Evolutionary conservation across 1,140 invertebrate genomes (phyloP), one percentile per base, ranked within the genome.

Genomic region (Papilio machaon): DNA sequence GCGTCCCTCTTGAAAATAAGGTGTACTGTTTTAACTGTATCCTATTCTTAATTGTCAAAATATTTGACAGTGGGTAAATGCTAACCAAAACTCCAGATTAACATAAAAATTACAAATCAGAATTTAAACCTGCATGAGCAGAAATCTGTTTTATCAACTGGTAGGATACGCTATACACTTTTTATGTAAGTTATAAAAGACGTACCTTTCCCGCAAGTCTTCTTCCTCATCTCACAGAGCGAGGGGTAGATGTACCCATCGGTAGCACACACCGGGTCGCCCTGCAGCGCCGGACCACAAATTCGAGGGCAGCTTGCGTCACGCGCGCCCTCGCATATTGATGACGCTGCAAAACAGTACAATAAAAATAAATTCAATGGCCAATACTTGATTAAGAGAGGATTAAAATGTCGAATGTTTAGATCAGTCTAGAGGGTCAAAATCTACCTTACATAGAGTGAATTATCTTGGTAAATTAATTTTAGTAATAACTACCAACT

Each of bases 221-320:
- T 97, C 95, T 98, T 98, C 92, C 97, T 96, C 97, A 99, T 97
- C 95, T 99, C 97, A 90, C 98, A 99, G 46, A 97, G 96, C 82
- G 97, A 98, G 23, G 97, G 96, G 94, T 99, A 99, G 84, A 98
- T 98, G 86, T 97, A 95, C 19, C 97, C 97, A 88, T 99, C 98
- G 76, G 96, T 97, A 78, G 97, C 98, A 91, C 98, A 99, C 15
- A 99, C 98, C 4, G 97, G 98, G 75, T 98, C 97, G 1, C 97
- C 96, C 58, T 96, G 96, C 4, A 95, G 85, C 35, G 96, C 95
- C 70, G 97, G 95, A 0, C 97, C 97, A 90, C 97, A 98, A 87
- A 98, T 97, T 67, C 97, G 95, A 2, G 97, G 97, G 91, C 97
- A 98, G 11, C 95, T 95, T 3, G 96, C 95, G 85, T 96, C 96